Percentiles rank a stretch among this genome's conserved stretches.
Evolutionary conservation across 2,113 vertebrate species (phyloP).

Genomic region (Zapus hudsonius): DNA sequence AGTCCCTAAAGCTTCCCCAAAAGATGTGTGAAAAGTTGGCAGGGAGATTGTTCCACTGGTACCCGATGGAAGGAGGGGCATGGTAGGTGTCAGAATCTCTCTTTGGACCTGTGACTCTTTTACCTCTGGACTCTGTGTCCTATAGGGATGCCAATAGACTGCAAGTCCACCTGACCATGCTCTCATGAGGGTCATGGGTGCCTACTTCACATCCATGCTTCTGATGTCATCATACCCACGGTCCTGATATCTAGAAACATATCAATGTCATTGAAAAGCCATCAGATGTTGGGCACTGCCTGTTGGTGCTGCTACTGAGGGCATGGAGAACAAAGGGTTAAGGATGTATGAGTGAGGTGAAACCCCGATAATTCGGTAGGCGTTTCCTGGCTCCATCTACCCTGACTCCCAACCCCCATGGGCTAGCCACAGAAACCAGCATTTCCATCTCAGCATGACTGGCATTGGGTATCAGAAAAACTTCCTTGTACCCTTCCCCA

Average conservation of each 20-base stretch:
- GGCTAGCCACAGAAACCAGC: too few relatives aligned
- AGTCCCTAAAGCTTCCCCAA: neutral
- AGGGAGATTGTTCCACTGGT: accelerated
- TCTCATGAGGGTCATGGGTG: neutral
- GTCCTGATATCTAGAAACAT: neutral
- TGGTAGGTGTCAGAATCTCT: neutral
- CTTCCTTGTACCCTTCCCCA: too few relatives aligned
- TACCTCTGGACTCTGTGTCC: neutral
- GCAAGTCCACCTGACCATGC: neutral
- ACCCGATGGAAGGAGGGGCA: neutral
- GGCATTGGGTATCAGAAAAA: too few relatives aligned
- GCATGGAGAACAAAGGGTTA: too few relatives aligned
- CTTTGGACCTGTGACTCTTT: neutral
- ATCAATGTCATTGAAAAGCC: neutral
- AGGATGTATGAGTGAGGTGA: too few relatives aligned
- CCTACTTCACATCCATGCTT: neutral
- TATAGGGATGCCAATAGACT: neutral
- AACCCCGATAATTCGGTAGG: too few relatives aligned
- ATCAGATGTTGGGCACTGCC: too few relatives aligned
- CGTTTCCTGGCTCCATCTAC: too few relatives aligned
- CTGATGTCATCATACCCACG: neutral
- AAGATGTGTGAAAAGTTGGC: neutral
- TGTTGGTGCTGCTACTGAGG: too few relatives aligned
- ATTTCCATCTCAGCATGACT: too few relatives aligned
- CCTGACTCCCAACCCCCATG: too few relatives aligned